These are phyloP conservation scores for Amblyjoppa proteus DNA, from an alignment of 2,888 invertebrate genomes.

Conservation along the genomic window DNA sequence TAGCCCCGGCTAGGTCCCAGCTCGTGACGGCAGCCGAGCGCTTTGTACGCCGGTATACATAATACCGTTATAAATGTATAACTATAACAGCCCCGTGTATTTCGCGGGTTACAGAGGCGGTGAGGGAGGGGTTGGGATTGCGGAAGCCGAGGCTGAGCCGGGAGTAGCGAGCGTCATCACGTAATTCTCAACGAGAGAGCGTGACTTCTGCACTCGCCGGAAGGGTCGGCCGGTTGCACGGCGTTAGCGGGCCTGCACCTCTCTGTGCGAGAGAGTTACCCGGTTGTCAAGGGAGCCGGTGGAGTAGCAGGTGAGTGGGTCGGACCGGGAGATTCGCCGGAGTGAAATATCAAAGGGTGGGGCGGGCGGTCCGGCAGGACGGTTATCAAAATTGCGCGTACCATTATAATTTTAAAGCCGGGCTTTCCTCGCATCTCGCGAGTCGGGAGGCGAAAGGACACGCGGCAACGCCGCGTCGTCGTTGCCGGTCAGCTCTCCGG, in stretches of 20 bases:
- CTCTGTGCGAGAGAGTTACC: slow-evolving; percentile 33
- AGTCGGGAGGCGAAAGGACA: slow-evolving; percentile 45
- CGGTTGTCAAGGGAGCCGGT: slow-evolving; percentile 67
- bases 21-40: not conserved
- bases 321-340: slow-evolving; percentile 60
- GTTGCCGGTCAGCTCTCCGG: slow-evolving; percentile 68
- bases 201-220: slow-evolving; percentile 62
- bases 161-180: slow-evolving; percentile 39
- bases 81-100: not conserved
- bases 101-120: not conserved
- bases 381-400: slow-evolving; percentile 85
- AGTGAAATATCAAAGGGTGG: slow-evolving; percentile 76
- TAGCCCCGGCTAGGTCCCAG: not conserved
- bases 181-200: slow-evolving; percentile 59
- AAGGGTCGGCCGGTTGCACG: slow-evolving; percentile 56
- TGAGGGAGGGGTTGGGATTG: not conserved
- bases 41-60: slow-evolving; percentile 31
- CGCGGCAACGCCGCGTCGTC: slow-evolving; percentile 62
- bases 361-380: slow-evolving; percentile 76
- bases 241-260: slow-evolving; percentile 46
- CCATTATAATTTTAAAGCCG: slow-evolving; percentile 84
- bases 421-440: slow-evolving; percentile 80
- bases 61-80: slow-evolving; percentile 20
- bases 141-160: not conserved
- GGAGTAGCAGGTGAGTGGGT: slow-evolving; percentile 38